Evolutionary conservation across 2,888 invertebrate genomes (phyloP), one percentile per base, ranked within the genome.

Genomic region (Drosophila hamatofila): DNA sequence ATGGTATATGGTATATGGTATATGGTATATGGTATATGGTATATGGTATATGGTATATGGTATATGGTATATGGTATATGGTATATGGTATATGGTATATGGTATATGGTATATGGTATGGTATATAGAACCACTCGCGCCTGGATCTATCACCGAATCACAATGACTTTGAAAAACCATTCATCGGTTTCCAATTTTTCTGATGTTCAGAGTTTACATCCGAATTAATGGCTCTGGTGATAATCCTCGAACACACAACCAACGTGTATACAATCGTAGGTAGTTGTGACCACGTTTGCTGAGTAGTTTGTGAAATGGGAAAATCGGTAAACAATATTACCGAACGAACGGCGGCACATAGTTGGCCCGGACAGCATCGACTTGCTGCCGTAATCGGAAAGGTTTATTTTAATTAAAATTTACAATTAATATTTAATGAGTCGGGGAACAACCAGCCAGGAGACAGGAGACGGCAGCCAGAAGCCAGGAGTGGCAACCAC

Each of bases 361-460:
- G 72, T 42, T 58, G 51, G 56, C 35, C 37, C 11, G 46, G 25
- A 39, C 33, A 58, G 0, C 44, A 44, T 33, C 58, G 48, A 23
- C 42, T 61, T 59, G 11, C 60, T 48, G 44, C 56, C 65, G 69
- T 75, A 72, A 78, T 75, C 76, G 77, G 72, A 82, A 74, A 70
- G 80, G 84, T 86, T 83, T 86, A 88, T 86, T 86, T 90, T 86
- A 86, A 86, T 86, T 86, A 86, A 90, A 86, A 87, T 88, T 79
- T 90, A 81, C 81, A 90, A 90, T 88, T 86, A 86, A 90, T 86
- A 86, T 90, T 90, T 88, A 86, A 86, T 89, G 87, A 90, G 89
- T 75, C 61, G 54, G 65, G 56, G 66, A 74, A 70, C 81, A 83
- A 75, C 81, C 18, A 21, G 35, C 1, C 35, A 52, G 16, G 16